Conservation (phyloP, 2,888 invertebrate species). For the Eupithecia vulgata region DNA sequence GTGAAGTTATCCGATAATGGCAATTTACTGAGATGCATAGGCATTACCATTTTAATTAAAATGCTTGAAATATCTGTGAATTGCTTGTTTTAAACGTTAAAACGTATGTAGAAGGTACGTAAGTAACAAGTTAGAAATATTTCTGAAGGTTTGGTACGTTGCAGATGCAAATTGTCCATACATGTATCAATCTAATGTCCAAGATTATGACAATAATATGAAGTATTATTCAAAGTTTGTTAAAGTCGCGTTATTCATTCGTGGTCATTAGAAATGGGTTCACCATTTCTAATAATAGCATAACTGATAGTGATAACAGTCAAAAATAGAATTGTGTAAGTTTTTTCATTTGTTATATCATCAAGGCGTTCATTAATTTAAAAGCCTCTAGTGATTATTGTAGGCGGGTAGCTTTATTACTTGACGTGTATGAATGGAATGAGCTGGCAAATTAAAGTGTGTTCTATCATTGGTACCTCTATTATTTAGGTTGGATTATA, state of each 20-base stretch:
- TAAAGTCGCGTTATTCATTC: background rate
- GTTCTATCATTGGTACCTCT: slow-evolving; percentile 18
- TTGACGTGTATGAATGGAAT: slow-evolving; percentile 16
- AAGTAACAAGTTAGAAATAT: background rate
- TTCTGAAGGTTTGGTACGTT: background rate
- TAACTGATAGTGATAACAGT: background rate
- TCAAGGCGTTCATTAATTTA: slow-evolving; percentile 16
- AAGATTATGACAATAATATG: too few species aligned
- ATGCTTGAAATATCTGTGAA: background rate
- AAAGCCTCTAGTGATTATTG: slow-evolving; percentile 23
- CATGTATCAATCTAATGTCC: background rate
- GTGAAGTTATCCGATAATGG: background rate
- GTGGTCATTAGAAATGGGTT: background rate
- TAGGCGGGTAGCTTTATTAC: slow-evolving; percentile 19
- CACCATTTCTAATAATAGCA: background rate
- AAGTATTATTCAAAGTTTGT: too few species aligned
- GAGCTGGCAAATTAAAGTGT: slow-evolving; percentile 9
- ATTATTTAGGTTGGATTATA: background rate
- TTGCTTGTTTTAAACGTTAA: background rate
- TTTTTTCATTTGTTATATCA: slow-evolving; percentile 19
- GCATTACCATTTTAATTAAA: background rate
- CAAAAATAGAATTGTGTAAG: background rate
- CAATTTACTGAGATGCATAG: background rate
- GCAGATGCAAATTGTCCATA: background rate
- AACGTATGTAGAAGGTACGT: background rate